Percentiles rank a stretch among this genome's conserved stretches.
Conservation (phyloP, 2,113 vertebrate genomes). For the Apistogramma diplotaenia region DNA sequence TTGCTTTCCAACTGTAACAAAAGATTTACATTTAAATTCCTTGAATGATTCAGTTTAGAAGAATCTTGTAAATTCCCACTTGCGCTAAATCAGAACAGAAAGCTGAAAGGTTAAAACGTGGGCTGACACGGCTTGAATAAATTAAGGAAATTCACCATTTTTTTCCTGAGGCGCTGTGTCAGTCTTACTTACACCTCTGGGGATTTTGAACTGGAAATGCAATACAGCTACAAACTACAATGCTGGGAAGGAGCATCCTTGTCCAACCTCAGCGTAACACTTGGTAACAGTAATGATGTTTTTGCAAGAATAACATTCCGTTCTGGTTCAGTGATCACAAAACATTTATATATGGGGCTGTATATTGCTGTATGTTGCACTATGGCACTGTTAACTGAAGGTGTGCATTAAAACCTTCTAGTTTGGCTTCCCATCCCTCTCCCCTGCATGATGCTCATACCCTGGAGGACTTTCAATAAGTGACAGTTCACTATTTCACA, state of each 20-base stretch:
- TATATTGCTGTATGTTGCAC: not conserved
- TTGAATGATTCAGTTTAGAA: no score
- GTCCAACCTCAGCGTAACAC: not conserved
- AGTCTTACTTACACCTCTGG: not conserved
- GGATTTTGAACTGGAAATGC: not conserved
- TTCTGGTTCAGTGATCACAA: not conserved
- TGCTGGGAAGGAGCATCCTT: not conserved
- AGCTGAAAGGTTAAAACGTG: not conserved
- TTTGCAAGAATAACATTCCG: not conserved
- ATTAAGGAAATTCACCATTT: not conserved
- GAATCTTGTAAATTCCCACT: not conserved
- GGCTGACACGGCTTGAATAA: not conserved
- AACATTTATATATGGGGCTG: not conserved
- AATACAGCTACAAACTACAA: not conserved
- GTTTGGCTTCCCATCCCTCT: conserved; percentile 21
- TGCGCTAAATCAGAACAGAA: not conserved
- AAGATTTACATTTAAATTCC: no score
- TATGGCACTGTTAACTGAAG: not conserved
- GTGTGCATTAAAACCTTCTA: conserved; percentile 32
- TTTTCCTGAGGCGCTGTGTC: not conserved
- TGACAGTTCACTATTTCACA: conserved; percentile 55
- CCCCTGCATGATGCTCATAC: conserved; percentile 24
- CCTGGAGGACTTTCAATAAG: conserved; percentile 39
- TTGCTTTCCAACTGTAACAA: no score
- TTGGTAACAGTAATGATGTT: not conserved